Percentiles rank a stretch among this genome's conserved stretches.
These are phyloP conservation scores for Botia almorhae DNA, from an alignment of 2,797 vertebrate species.

Conservation along the genomic window DNA sequence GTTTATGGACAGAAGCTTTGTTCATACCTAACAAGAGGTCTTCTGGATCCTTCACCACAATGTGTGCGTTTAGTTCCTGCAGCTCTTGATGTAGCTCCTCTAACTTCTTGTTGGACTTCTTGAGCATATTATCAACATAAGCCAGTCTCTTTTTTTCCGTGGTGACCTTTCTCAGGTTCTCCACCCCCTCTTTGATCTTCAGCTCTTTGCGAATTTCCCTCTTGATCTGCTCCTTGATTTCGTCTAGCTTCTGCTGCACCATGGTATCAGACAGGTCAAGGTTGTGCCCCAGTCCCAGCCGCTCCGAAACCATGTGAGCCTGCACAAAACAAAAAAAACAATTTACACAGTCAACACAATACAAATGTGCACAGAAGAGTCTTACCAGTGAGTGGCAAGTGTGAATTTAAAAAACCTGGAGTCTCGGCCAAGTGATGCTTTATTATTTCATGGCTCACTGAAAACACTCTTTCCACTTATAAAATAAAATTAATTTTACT, in stretches of 20 bases:
- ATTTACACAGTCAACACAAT: neutral
- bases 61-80: slow-evolving; percentile 96
- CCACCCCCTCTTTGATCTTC: slow-evolving; percentile 98
- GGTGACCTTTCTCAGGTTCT: slow-evolving; percentile 97
- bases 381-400: too few relatives aligned
- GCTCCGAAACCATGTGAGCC: slow-evolving; percentile 88
- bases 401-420: too few relatives aligned
- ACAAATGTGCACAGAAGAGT: neutral
- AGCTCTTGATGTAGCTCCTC: slow-evolving; percentile 97
- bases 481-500: neutral
- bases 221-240: slow-evolving; percentile 98
- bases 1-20: neutral
- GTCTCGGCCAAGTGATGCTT: too few relatives aligned
- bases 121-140: slow-evolving; percentile 98
- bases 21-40: slow-evolving; percentile 87
- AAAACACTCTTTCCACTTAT: too few relatives aligned
- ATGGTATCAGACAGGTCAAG: slow-evolving; percentile 93
- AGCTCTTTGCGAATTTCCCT: slow-evolving; percentile 99
- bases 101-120: slow-evolving; percentile 98
- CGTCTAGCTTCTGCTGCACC: slow-evolving; percentile 98
- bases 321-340: slow-evolving; percentile 49
- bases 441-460: too few relatives aligned
- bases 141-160: slow-evolving; percentile 99
- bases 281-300: slow-evolving; percentile 87
- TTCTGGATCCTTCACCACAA: slow-evolving; percentile 96